A percentile compares a stretch with the other conserved stretches of the same genome.
phyloP scores from a whole-genome alignment of 2,113 vertebrate genomes.

The Lanius collurio region DNA sequence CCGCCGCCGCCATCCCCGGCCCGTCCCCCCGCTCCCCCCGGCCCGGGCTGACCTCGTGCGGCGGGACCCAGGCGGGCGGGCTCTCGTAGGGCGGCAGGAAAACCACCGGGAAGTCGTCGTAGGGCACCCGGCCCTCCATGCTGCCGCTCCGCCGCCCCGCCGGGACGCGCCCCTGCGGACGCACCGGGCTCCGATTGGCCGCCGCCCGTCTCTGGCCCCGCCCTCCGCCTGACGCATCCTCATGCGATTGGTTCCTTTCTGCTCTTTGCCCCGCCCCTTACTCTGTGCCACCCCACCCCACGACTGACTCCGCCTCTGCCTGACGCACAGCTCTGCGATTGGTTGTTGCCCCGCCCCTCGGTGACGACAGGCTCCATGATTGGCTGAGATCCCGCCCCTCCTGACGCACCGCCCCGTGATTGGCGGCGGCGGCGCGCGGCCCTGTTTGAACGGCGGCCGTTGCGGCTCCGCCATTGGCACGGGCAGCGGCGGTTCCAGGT shows the following conservation, averaged over 20 bases:
- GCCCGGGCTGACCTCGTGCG: conserved; percentile 81
- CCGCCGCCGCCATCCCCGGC: neutral
- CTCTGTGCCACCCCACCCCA: fast-evolving
- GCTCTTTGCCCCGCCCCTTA: no score
- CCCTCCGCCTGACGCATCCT: neutral
- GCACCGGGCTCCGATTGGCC: neutral
- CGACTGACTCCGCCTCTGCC: fast-evolving
- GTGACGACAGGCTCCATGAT: fast-evolving
- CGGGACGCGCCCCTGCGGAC: neutral
- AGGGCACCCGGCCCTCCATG: conserved; percentile 88
- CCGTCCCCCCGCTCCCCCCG: neutral
- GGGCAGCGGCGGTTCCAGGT: neutral
- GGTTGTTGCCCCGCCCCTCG: fast-evolving
- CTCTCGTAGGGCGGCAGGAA: conserved; percentile 94
- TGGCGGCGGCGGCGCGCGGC: neutral
- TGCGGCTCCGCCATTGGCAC: neutral
- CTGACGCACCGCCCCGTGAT: neutral
- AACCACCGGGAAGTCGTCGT: conserved; percentile 93
- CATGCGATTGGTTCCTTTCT: neutral
- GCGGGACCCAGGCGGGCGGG: conserved; percentile 91
- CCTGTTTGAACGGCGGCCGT: conserved; percentile 61
- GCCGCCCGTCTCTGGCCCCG: fast-evolving
- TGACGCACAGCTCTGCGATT: neutral
- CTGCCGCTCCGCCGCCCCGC: neutral
- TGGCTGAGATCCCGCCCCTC: fast-evolving